Base-by-base conservation (phyloP, 2,113 vertebrate species). In the Hoplias malabaricus region DNA sequence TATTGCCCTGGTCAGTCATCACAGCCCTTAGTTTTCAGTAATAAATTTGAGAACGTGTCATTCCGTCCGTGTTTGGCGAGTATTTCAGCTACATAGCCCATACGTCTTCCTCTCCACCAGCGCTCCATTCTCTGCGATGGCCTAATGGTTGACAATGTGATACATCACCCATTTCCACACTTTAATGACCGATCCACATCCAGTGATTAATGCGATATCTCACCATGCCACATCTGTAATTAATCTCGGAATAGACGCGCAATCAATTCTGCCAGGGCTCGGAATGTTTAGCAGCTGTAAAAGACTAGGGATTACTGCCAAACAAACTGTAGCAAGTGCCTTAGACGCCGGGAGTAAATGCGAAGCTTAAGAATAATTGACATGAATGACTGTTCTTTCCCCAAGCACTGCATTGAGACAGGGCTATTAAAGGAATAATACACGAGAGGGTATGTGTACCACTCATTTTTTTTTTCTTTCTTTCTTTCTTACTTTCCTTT, bases 161-260 rank as follows among this genome's bases (percentile, higher is more conserved):
- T 53, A 27, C 68, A 13, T 72, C 42, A 53, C 68, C 68, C 68
- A 82, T 75, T 82, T 75, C 72, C 73, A 71, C 61, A 46, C 50
- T 31, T 75, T 71, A 79, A 75, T 21, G 31, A 40, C 71, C 73
- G 23, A 53, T 72, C 59, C 50, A 11, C 59, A 40, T 59, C 31
- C 38, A 16, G 42, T 75, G 81, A 76, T 79, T 82, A 72, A 79
- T 31, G 72, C 71, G 72, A 71, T 75, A 79, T 78, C 73, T 74
- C 70, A 70, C 70, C 65, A 70, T 54, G 76, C n/a, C 31, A 43
- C 72, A 75, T 79, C 62, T 66, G 62, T 65, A 43, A 82, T 82
- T 79, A 79, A 79, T 82, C 50, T 75, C 48, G 19, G 34, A n/a
- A 82, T 61, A 71, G 72, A 53, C 73, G 56, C 38, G 50, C 67